Evolutionary conservation across 2,888 invertebrate species (phyloP).

Genomic region (Pachydiplax longipennis): DNA sequence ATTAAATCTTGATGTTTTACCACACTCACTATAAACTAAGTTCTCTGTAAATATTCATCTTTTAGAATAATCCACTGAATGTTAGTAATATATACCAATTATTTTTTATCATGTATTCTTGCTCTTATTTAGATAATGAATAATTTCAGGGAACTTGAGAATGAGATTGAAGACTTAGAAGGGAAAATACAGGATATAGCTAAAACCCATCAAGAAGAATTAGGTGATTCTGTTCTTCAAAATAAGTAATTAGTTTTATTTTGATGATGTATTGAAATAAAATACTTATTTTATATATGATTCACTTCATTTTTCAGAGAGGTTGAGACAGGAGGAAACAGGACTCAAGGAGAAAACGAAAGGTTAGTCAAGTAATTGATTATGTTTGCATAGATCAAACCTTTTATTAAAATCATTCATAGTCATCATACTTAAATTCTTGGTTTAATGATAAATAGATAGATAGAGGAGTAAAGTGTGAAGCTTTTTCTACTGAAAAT

Average conservation of each 20-base stretch:
- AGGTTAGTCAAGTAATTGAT: conserved; percentile 40
- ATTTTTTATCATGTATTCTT: neutral
- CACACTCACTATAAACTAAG: no score
- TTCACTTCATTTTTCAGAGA: conserved; percentile 40
- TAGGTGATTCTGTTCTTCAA: conserved; percentile 50
- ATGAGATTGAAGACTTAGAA: conserved; percentile 57
- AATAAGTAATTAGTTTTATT: neutral
- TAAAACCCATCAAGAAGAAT: conserved; percentile 52
- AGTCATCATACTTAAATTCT: no score
- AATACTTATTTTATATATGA: neutral
- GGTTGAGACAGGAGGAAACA: conserved; percentile 48
- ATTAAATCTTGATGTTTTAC: no score
- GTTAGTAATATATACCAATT: neutral
- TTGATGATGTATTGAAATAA: neutral
- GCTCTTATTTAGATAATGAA: neutral
- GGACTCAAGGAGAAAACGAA: conserved; percentile 42
- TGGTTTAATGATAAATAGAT: no score
- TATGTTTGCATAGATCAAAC: no score
- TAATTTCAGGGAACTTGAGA: conserved; percentile 56
- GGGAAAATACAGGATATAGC: conserved; percentile 55
- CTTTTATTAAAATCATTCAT: no score
- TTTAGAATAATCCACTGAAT: neutral
- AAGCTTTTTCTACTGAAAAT: no score
- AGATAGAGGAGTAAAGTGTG: no score
- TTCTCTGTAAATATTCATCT: neutral